A percentile compares a stretch with the other conserved stretches of the same genome.
Evolutionary conservation across 2,888 invertebrate species (phyloP).

Genomic region (Dasysyrphus tricinctus): DNA sequence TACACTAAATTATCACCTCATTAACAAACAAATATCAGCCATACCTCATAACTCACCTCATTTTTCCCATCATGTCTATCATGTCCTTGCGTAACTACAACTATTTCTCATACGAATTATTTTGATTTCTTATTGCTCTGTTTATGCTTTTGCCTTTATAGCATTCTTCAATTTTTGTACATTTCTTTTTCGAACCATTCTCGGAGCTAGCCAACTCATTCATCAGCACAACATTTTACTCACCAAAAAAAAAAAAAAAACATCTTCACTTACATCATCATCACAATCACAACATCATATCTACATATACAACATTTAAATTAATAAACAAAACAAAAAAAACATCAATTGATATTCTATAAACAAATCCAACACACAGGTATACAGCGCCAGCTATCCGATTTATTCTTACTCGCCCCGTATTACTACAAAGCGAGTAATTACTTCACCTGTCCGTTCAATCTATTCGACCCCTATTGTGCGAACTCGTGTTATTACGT

Average conservation of each 20-base stretch:
- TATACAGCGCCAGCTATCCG: conserved; percentile 82
- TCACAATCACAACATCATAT: conserved; percentile 39
- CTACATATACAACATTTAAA: neutral
- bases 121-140: conserved; percentile 13
- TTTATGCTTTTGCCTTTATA: conserved; percentile 44
- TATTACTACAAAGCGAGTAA: conserved; percentile 77
- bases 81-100: conserved; percentile 3
- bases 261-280: conserved; percentile 31
- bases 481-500: conserved; percentile 80
- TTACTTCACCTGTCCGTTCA: conserved; percentile 81
- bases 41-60: conserved; percentile 38
- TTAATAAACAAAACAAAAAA: conserved; percentile 17
- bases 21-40: conserved; percentile 10
- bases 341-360: conserved; percentile 47
- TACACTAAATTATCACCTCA: conserved; percentile 24
- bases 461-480: conserved; percentile 77
- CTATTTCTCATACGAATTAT: conserved; percentile 5
- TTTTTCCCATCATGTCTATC: conserved; percentile 4
- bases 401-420: conserved; percentile 82
- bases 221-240: conserved; percentile 30
- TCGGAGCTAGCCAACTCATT: conserved; percentile 29
- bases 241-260: neutral
- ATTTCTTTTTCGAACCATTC: conserved; percentile 34
- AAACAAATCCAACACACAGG: conserved; percentile 77
- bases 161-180: conserved; percentile 25